Conservation (phyloP, 2,113 vertebrate genomes). For the Rostratula benghalensis region DNA sequence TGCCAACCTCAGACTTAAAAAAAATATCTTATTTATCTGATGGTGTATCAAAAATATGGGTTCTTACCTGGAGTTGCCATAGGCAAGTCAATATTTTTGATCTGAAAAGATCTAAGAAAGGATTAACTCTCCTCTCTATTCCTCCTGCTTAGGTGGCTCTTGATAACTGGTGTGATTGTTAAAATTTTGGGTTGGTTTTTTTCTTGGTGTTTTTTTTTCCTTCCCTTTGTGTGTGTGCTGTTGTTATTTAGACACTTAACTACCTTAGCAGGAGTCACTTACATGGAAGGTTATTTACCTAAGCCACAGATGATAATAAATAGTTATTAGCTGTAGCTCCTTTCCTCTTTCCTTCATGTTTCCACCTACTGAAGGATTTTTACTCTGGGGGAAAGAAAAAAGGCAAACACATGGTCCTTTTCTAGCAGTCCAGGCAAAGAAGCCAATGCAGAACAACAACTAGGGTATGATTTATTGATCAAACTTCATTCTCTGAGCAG, state of each 20-base stretch:
- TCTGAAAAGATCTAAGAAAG: background rate
- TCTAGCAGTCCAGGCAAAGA: background rate
- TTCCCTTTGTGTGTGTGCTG: background rate
- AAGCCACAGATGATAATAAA: background rate
- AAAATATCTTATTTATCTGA: background rate
- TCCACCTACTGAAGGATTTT: background rate
- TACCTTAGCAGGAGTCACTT: background rate
- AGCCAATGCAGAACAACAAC: constrained; percentile 2
- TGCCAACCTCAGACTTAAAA: background rate
- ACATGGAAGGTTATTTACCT: background rate
- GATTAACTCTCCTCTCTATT: background rate
- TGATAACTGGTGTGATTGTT: background rate
- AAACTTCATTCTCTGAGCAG: constrained; percentile 34
- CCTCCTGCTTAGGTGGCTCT: background rate
- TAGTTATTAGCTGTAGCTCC: background rate
- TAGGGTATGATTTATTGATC: constrained; percentile 55
- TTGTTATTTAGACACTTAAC: background rate
- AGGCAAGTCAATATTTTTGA: background rate
- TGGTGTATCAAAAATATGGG: rapidly evolving
- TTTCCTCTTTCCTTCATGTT: background rate
- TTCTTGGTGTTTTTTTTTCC: too few relatives aligned
- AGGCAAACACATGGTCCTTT: constrained; percentile 5
- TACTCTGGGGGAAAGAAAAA: constrained; percentile 20
- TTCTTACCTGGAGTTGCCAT: background rate
- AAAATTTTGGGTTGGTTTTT: background rate